These are phyloP conservation scores for Zygaena filipendulae DNA, from an alignment of 2,888 invertebrate species.

Conservation along the genomic window DNA sequence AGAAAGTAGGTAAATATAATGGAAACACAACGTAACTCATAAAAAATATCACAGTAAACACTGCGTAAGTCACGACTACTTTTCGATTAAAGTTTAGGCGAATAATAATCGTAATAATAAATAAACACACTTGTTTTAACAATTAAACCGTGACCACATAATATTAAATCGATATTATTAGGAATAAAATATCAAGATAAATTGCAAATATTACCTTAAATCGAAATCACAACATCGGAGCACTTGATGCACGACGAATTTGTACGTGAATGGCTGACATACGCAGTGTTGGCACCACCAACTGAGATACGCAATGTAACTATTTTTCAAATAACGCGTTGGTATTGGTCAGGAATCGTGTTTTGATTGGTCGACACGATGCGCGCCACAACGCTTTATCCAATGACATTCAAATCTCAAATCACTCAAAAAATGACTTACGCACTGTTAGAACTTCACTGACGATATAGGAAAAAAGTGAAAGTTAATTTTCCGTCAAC, in stretches of 20 bases:
- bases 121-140: too few relatives aligned
- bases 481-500: too few relatives aligned
- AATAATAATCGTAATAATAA: conserved; percentile 1
- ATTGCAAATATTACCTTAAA: neutral
- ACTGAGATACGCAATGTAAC: conserved; percentile 5
- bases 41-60: conserved; percentile 9
- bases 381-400: too few relatives aligned
- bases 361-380: too few relatives aligned
- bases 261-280: conserved; percentile 6
- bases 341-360: too few relatives aligned
- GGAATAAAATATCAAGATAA: neutral
- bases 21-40: conserved; percentile 8
- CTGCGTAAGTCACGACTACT: conserved; percentile 10
- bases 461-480: too few relatives aligned
- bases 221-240: conserved; percentile 2
- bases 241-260: conserved; percentile 1
- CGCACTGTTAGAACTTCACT: neutral
- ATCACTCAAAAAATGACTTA: neutral
- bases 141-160: conserved; percentile 1
- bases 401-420: too few relatives aligned
- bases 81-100: conserved; percentile 3
- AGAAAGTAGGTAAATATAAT: conserved; percentile 1
- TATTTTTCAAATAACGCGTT: too few relatives aligned
- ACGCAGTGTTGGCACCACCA: conserved; percentile 6
- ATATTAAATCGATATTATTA: conserved; percentile 2